Conservation (phyloP, 2,888 invertebrate species). For the Phragmatobia fuliginosa region DNA sequence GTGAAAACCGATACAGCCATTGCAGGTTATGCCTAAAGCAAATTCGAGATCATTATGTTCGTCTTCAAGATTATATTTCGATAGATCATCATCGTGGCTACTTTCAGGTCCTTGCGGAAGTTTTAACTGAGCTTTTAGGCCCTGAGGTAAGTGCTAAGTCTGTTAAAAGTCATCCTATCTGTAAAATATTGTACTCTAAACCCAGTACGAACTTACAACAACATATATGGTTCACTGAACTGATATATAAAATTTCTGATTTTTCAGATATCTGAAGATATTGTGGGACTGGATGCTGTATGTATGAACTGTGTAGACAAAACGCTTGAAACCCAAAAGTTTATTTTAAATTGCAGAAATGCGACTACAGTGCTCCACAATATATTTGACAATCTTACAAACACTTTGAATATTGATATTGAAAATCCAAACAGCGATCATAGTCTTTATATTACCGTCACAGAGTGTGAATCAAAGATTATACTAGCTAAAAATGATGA, state of each 20-base stretch:
- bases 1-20: constrained; percentile 69
- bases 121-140: constrained; percentile 63
- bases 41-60: constrained; percentile 65
- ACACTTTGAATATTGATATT: constrained; percentile 56
- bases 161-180: not conserved
- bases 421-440: constrained; percentile 52
- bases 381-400: constrained; percentile 62
- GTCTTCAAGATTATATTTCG: constrained; percentile 67
- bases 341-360: constrained; percentile 62
- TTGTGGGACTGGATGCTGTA: constrained; percentile 72
- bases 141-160: constrained; percentile 55
- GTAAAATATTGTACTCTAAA: not conserved
- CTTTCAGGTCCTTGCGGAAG: constrained; percentile 56
- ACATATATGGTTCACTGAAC: not conserved
- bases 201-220: not conserved
- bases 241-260: constrained; percentile 40
- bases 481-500: constrained; percentile 58
- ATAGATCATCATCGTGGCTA: constrained; percentile 44
- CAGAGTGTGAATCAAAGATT: constrained; percentile 60
- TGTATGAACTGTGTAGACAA: constrained; percentile 69
- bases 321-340: constrained; percentile 58
- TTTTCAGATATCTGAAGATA: constrained; percentile 64
- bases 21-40: constrained; percentile 78
- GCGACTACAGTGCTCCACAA: constrained; percentile 62
- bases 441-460: constrained; percentile 63